A percentile compares a stretch with the other conserved stretches of the same genome.
phyloP scores from a whole-genome alignment of 2,797 vertebrate species.

The Ambastaia sidthimunki region DNA sequence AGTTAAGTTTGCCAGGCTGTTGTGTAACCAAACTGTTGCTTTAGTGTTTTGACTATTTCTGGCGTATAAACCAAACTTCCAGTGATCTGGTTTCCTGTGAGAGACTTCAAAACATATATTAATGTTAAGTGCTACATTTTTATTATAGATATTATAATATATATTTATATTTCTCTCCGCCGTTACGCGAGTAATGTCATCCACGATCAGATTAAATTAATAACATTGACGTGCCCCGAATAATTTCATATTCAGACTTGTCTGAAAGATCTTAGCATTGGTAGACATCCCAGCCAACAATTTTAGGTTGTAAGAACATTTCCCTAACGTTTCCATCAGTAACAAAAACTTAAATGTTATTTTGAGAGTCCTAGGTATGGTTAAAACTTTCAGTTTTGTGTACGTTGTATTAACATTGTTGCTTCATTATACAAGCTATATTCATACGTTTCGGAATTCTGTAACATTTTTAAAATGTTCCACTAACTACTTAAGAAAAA shows the following conservation, averaged over 20 bases:
- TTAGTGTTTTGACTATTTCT: not conserved
- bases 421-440: too few relatives aligned
- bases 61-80: not conserved
- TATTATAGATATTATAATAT: not conserved
- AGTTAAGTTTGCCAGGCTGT: not conserved
- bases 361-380: too few relatives aligned
- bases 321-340: too few relatives aligned
- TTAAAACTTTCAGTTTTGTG: too few relatives aligned
- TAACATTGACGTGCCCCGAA: not conserved
- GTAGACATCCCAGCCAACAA: too few relatives aligned
- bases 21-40: not conserved
- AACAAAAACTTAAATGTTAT: too few relatives aligned
- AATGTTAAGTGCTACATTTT: not conserved
- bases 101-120: not conserved
- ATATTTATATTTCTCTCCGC: not conserved
- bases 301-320: too few relatives aligned
- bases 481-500: too few relatives aligned
- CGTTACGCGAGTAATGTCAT: not conserved
- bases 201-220: not conserved
- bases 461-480: too few relatives aligned
- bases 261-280: not conserved
- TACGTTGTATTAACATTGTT: too few relatives aligned
- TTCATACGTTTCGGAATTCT: too few relatives aligned
- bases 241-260: not conserved
- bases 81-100: not conserved